Evolutionary conservation across 2,113 vertebrate genomes (phyloP), one percentile per base, ranked within the genome.

Genomic region (Saccopteryx leptura): DNA sequence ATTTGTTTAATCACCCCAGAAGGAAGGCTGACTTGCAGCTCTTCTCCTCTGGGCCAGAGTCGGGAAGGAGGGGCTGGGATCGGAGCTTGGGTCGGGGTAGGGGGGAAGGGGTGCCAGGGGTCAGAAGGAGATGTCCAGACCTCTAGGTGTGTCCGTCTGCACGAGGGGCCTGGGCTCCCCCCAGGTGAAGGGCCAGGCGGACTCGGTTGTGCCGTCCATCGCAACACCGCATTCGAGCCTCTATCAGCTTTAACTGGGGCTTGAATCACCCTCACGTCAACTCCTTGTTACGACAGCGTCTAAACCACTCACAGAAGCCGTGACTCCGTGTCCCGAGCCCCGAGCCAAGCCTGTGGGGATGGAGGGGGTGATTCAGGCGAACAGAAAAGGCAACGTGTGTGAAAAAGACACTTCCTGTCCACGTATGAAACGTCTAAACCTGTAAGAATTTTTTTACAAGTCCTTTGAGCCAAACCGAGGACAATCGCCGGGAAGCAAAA

Each of bases 1-100:
- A 61, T 39, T 60, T 97, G 97, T 94, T 91, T 8, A 92, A 66
- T 79, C 94, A 12, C 33, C 94, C 92, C 97, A 90, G 94, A 97
- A 91, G 72, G 94, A 68, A 0, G 19, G 24, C 87, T 96, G 97
- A 96, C 97, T 97, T 93, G 86, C 63, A 56, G 95, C 21, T 82
- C 26, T 60, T 96, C 96, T 95, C 96, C 58, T 83, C 65, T 69
- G 95, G 88, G 68, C 23, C 93, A 82, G 88, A 33, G 71, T 21
- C 7, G 2, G 28, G 15, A 48, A n/a, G 23, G 39, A 66, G 19
- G 46, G 24, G 14, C 28, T 61, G 24, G 5, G 26, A 23, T 31
- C 13, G 60, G 28, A 60, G 61, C 68, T 21, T 2, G 11, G 33
- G 13, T 7, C 39, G 39, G 39, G 48, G 68, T 28, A n/a, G 54